Percentiles rank a stretch among this genome's conserved stretches.
Conservation (phyloP, 2,888 invertebrate species). For the Metalampra italica region DNA sequence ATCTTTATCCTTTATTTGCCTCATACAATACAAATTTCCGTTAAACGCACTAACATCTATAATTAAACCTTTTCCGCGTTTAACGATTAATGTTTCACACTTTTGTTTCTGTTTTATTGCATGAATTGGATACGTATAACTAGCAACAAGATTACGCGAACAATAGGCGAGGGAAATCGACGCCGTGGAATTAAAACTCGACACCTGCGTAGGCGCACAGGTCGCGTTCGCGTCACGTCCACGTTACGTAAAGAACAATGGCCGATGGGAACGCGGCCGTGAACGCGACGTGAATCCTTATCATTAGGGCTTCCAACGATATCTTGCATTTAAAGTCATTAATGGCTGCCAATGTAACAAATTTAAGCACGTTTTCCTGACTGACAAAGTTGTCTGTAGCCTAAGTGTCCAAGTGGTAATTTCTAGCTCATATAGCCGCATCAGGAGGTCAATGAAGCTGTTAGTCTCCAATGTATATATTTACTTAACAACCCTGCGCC, state of each 20-base stretch:
- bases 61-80: background rate
- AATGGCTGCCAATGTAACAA: too few species aligned
- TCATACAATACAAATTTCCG: too few species aligned
- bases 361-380: too few species aligned
- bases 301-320: background rate
- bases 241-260: slow-evolving; percentile 72
- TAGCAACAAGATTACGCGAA: slow-evolving; percentile 41
- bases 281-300: slow-evolving; percentile 55
- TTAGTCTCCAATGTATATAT: too few species aligned
- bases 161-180: slow-evolving; percentile 60
- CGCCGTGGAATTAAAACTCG: slow-evolving; percentile 44
- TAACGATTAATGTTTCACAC: slow-evolving; percentile 4
- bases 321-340: too few species aligned
- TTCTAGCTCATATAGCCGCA: too few species aligned
- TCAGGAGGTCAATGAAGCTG: too few species aligned
- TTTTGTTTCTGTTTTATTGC: slow-evolving; percentile 5
- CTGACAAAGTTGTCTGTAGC: too few species aligned
- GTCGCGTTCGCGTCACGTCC: slow-evolving; percentile 36
- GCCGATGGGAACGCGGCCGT: slow-evolving; percentile 66
- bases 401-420: too few species aligned
- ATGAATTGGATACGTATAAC: slow-evolving; percentile 4
- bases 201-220: slow-evolving; percentile 32
- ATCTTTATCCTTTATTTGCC: too few species aligned
- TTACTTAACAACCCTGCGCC: too few species aligned
- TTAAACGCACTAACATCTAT: too few species aligned